Conservation (phyloP, 2,113 vertebrate species). For the Symphodus melops region DNA sequence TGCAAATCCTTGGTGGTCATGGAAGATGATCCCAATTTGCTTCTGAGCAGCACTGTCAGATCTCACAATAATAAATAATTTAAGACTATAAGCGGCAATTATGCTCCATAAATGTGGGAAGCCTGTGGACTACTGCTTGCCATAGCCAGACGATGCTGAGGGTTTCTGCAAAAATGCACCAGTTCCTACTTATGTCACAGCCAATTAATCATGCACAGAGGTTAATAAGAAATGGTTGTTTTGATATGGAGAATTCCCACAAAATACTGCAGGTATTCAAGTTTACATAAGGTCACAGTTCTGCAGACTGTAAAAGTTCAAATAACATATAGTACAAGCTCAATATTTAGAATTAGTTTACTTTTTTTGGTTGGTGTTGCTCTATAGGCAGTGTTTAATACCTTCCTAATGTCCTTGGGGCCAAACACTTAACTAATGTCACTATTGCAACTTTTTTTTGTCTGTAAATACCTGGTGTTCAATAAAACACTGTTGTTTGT, state of each 20-base stretch:
- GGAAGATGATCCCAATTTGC: conserved; percentile 89
- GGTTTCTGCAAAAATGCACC: conserved; percentile 74
- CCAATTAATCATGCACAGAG: conserved; percentile 57
- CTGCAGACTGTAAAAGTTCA: not conserved
- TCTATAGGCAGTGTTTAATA: not conserved
- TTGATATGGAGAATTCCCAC: conserved; percentile 34
- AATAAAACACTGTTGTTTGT: not conserved
- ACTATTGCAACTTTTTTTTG: not conserved
- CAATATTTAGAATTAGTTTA: not conserved
- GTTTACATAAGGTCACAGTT: not conserved
- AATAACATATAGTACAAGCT: not conserved
- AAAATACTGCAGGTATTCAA: conserved; percentile 15
- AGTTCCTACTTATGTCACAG: conserved; percentile 73
- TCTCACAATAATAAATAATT: conserved; percentile 88
- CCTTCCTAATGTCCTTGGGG: not conserved
- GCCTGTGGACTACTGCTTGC: conserved; percentile 77
- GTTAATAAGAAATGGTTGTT: conserved; percentile 53
- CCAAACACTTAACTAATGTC: not conserved
- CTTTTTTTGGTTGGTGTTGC: too few species aligned
- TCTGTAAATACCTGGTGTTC: not conserved
- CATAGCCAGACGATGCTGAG: conserved; percentile 64
- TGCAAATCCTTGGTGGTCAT: conserved; percentile 88
- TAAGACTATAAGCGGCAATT: conserved; percentile 87
- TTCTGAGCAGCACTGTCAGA: conserved; percentile 86
- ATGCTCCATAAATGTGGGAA: conserved; percentile 85